Percentiles rank a stretch among this genome's conserved stretches.
Evolutionary conservation across 2,888 invertebrate genomes (phyloP).

Genomic region (Eupithecia abbreviata): DNA sequence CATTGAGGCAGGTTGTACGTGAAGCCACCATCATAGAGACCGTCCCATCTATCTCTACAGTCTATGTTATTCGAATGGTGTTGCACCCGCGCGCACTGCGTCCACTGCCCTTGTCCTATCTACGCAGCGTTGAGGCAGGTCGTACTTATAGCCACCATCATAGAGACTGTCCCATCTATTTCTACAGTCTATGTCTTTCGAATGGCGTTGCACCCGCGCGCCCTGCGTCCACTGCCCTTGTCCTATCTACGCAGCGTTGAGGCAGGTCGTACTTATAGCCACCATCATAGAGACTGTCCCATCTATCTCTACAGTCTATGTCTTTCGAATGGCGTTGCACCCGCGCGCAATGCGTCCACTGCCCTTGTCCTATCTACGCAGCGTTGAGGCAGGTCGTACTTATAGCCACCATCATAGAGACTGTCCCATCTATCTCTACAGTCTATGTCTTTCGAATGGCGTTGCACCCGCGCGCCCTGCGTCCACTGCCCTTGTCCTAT

Average conservation of each 20-base stretch:
- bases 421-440: not conserved
- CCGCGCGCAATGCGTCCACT: slow-evolving; percentile 71
- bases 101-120: too few relatives aligned
- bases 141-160: too few relatives aligned
- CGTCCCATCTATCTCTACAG: too few relatives aligned
- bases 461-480: slow-evolving; percentile 65
- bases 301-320: slow-evolving; percentile 11
- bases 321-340: slow-evolving; percentile 52
- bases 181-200: too few relatives aligned
- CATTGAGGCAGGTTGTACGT: not conserved
- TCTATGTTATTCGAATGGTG: too few relatives aligned
- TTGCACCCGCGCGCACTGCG: too few relatives aligned
- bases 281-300: not conserved
- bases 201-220: too few relatives aligned
- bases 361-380: slow-evolving; percentile 61
- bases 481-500: slow-evolving; percentile 77
- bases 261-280: too few relatives aligned
- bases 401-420: not conserved
- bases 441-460: slow-evolving; percentile 31
- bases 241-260: too few relatives aligned
- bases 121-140: too few relatives aligned
- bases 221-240: too few relatives aligned
- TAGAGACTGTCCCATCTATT: too few relatives aligned
- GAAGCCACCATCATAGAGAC: not conserved
- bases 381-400: not conserved